phyloP scores from a whole-genome alignment of 2,888 invertebrate genomes.

The Hyposoter didymator region DNA sequence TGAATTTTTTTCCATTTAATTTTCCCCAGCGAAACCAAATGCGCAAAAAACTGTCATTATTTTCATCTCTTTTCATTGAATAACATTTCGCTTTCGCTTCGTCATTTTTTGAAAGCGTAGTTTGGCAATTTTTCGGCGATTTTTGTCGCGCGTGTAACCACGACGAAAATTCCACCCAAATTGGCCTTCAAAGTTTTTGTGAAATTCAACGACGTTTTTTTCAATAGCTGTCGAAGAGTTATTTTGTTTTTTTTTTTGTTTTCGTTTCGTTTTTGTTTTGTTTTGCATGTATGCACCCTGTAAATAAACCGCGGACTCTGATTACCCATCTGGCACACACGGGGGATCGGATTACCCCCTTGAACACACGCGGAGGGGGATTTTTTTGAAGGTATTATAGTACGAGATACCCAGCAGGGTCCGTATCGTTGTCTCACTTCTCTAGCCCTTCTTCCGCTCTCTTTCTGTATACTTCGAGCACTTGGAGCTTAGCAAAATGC shows the following conservation, averaged over 20 bases:
- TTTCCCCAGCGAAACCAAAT: background rate
- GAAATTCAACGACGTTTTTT: slow-evolving; percentile 18
- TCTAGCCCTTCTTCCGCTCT: slow-evolving; percentile 18
- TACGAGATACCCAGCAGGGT: slow-evolving; percentile 50
- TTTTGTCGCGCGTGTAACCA: background rate
- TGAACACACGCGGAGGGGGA: slow-evolving; percentile 40
- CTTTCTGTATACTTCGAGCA: slow-evolving; percentile 17
- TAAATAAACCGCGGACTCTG: slow-evolving; percentile 69
- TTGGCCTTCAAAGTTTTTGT: background rate
- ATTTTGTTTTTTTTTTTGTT: slow-evolving; percentile 5
- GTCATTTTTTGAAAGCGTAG: background rate
- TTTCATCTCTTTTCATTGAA: background rate
- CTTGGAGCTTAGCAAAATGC: slow-evolving; percentile 37
- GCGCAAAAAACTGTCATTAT: background rate
- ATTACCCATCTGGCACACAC: slow-evolving; percentile 77
- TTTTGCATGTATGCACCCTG: slow-evolving; percentile 35
- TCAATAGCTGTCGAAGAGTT: slow-evolving; percentile 10
- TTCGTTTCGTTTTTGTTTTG: slow-evolving; percentile 20
- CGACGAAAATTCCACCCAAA: background rate
- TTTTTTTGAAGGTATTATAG: slow-evolving; percentile 48
- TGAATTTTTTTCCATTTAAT: background rate
- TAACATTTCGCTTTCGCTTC: background rate
- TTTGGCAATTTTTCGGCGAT: background rate
- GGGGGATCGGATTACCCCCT: slow-evolving; percentile 74
- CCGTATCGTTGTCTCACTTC: slow-evolving; percentile 34